Evolutionary conservation across 2,113 vertebrate species (phyloP).

Genomic region (Jacana jacana): DNA sequence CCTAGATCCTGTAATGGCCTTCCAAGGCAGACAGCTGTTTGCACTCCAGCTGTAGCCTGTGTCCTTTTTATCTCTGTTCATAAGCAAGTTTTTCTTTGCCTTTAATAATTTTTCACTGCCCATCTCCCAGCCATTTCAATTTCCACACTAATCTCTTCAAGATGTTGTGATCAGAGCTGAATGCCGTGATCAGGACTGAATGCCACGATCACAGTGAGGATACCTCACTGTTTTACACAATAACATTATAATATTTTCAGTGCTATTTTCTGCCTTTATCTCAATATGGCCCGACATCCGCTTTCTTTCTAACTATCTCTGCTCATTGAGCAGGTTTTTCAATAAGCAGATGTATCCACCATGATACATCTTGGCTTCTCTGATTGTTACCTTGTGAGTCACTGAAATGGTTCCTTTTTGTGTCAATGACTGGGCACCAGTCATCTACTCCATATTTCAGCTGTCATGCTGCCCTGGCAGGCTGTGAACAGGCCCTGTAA

Average conservation of each 20-base stretch:
- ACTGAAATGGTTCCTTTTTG: neutral
- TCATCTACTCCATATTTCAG: neutral
- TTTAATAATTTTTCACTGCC: constrained; percentile 6
- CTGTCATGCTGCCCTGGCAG: neutral
- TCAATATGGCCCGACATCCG: neutral
- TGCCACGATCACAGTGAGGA: neutral
- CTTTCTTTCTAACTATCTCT: neutral
- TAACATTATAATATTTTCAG: neutral
- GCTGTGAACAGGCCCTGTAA: neutral
- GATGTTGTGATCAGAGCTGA: neutral
- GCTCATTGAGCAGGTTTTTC: neutral
- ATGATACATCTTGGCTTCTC: neutral
- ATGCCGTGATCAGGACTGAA: neutral
- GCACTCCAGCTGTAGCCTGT: neutral
- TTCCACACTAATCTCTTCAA: neutral
- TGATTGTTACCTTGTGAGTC: neutral
- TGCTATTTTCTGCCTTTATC: neutral
- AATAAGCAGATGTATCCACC: neutral
- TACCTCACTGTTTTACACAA: neutral
- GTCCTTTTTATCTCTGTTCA: neutral
- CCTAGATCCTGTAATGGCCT: neutral
- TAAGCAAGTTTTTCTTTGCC: neutral
- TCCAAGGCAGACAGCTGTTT: neutral
- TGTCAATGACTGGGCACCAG: neutral
- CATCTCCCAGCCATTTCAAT: neutral